These are phyloP conservation scores for Synodontis membranacea DNA, from an alignment of 2,113 vertebrate genomes.

Conservation along the genomic window DNA sequence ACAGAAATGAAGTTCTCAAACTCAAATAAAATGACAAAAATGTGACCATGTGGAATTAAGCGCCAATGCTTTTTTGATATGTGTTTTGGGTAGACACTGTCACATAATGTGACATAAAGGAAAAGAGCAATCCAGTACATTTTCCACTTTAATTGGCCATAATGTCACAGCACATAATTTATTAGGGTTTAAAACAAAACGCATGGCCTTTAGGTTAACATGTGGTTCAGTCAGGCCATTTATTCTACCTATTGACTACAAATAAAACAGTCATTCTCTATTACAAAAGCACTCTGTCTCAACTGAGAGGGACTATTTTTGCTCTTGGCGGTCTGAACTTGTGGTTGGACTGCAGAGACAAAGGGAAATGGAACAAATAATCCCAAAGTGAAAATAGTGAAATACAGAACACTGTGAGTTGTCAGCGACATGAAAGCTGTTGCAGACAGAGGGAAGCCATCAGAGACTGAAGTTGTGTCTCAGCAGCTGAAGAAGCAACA, in stretches of 20 bases:
- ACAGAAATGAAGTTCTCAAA: not conserved
- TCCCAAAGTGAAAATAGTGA: not conserved
- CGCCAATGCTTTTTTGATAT: not conserved
- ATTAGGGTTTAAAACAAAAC: not conserved
- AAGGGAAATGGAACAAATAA: not conserved
- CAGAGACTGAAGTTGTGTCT: not conserved
- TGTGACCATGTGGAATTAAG: not conserved
- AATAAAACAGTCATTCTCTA: not conserved
- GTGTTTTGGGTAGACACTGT: not conserved
- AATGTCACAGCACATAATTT: not conserved
- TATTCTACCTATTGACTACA: not conserved
- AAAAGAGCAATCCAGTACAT: not conserved
- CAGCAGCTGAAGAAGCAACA: not conserved
- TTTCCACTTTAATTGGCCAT: not conserved
- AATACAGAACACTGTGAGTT: not conserved
- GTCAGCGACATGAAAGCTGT: not conserved
- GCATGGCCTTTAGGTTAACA: not conserved
- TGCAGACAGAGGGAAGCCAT: not conserved
- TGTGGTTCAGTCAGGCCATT: not conserved
- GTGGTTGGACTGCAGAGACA: not conserved
- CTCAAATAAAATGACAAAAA: not conserved
- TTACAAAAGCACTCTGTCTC: conserved; percentile 24
- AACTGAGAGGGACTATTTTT: conserved; percentile 12
- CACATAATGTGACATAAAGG: not conserved
- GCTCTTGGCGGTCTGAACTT: conserved; percentile 11